Evolutionary conservation across 1,140 invertebrate species (phyloP), one percentile per base, ranked within the genome.

Genomic region (Euwallacea fornicatus): DNA sequence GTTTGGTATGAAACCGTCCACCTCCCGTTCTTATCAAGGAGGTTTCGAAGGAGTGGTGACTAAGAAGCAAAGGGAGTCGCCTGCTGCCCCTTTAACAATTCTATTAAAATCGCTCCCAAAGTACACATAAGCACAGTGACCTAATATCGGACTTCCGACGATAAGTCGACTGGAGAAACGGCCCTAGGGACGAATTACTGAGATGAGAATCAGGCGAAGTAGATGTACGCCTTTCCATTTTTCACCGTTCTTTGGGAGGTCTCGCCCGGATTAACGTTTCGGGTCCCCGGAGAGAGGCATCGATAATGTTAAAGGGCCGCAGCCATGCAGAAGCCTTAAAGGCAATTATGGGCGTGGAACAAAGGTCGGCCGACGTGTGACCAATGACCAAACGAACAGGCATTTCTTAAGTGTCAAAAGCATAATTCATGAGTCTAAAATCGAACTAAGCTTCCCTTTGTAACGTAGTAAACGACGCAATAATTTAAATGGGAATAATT

Each of bases 141-240:
- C 59, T 61, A 42, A 61, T 61, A 16, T 43, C 16, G 59, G 21
- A 61, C 42, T 42, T 16, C 11, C 55, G 9, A 42, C 21, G 33
- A 16, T 10, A 42, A 42, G 59, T 61, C 59, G 10, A 61, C 33
- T 16, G 3, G 59, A 61, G 42, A 61, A 61, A 61, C 42, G 41
- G 42, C 59, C 59, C 59, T 43, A 7, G 59, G 59, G 59, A 43
- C 21, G 42, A 61, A 42, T 61, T 42, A 42, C 42, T 11, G 33
- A 43, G 16, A 61, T 61, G 7, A 11, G 59, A 61, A 43, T 42
- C 59, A n/a, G 16, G 42, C 21, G 42, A 61, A 6, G 42, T 11
- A 42, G 11, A n/a, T 33, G 4, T 33, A 33, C 21, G 21, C 8
- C 11, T 43, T 61, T 43, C 13, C 55, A 58, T 58, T 58, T 58